phyloP scores from a whole-genome alignment of 35 echinoderm and acorn worm species.

The Patiria miniata region DNA sequence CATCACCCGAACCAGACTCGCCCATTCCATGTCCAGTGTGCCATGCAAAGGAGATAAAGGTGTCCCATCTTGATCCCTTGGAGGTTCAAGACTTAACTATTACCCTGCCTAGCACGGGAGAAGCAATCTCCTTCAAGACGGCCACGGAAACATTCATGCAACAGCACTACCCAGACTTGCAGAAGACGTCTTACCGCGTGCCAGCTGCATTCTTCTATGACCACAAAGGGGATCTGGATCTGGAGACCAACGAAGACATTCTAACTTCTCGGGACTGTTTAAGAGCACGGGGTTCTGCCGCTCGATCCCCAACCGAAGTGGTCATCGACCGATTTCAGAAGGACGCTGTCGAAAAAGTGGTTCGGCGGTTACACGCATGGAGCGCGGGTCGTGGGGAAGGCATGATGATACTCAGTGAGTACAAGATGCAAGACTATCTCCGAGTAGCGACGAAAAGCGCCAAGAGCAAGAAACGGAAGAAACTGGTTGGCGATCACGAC shows the following conservation, averaged over 20 bases:
- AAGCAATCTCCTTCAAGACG: neutral
- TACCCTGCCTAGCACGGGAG: neutral
- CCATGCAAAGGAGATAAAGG: neutral
- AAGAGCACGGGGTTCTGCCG: no score
- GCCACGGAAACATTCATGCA: neutral
- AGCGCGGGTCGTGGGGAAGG: neutral
- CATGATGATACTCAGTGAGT: conserved; percentile 10
- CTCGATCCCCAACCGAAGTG: neutral
- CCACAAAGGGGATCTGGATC: neutral
- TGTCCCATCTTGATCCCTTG: neutral
- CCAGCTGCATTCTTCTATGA: neutral
- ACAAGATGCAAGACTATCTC: neutral
- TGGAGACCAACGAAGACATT: neutral
- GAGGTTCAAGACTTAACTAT: neutral
- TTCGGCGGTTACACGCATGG: neutral
- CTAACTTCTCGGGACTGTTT: no score
- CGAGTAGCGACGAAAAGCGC: neutral
- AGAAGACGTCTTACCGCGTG: neutral
- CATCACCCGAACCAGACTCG: neutral
- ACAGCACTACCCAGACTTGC: neutral
- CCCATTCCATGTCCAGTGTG: neutral
- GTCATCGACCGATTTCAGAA: neutral
- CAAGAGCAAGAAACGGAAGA: neutral
- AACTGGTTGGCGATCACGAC: conserved; percentile 1
- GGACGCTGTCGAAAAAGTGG: neutral